Evolutionary conservation across 2,797 vertebrate genomes (phyloP), one percentile per base, ranked within the genome.

Genomic region (Peromyscus attwateri): DNA sequence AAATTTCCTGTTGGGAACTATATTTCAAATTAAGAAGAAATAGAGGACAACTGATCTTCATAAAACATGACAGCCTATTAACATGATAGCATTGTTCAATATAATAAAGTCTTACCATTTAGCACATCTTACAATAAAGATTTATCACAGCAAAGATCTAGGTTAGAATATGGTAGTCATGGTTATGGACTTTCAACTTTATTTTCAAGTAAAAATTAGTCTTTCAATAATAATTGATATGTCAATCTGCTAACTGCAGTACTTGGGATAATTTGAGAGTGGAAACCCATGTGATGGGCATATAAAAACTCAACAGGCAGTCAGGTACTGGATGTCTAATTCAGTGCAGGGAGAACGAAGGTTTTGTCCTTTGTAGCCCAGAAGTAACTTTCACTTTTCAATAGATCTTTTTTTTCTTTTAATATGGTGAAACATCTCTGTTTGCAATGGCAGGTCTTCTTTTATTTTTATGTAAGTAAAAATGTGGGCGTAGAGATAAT

Each of bases 161-260:
- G 64, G 82, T 93, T 95, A 87, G 70, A 80, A 89, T 75, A 92
- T 85, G 11, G 68, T 82, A 71, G 25, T 75, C 79, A 6, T 27
- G 43, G 29, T 21, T 94, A 73, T 40, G 84, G 49, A 52, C 25
- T 94, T 52, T 13, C 4, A 11, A 70, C 66, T 52, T 70, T 70
- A 70, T 70, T 76, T 83, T 29, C 7, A 91, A 87, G 68, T 52
- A 43, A 82, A 82, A 55, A 70, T 83, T 37, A 91, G 29, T 57
- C 31, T 93, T 95, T 95, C 27, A 83, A 89, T 84, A 94, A 83
- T 2, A 83, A 52, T 62, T 68, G 40, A 43, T n/a, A 91, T 49
- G 82, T 87, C 55, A 94, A 68, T 80, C 82, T 73, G 60, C 55
- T 83, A 79, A 49, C 21, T 73, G 25, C 37, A 84, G 76, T 95